These are phyloP conservation scores for Lasioglossum zephyrum DNA, from an alignment of 2,888 invertebrate genomes.

Conservation along the genomic window DNA sequence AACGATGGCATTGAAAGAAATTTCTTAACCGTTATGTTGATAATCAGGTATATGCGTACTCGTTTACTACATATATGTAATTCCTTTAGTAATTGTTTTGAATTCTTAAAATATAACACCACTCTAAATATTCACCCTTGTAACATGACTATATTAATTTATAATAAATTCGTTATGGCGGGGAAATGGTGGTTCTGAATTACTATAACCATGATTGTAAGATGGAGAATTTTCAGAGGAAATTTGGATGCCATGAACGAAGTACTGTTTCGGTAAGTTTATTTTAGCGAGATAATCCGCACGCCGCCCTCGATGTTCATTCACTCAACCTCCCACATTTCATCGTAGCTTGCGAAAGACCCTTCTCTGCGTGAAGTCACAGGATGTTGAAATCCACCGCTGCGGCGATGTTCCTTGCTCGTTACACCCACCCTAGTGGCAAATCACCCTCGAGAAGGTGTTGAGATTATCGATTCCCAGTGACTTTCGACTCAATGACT, in stretches of 20 bases:
- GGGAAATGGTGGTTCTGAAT: too few species aligned
- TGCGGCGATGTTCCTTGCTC: conserved; percentile 53
- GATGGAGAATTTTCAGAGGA: neutral
- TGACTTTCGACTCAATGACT: conserved; percentile 47
- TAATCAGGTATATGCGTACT: neutral
- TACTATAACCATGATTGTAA: neutral
- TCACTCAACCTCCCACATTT: conserved; percentile 44
- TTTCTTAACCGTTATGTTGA: neutral
- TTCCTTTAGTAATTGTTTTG: neutral
- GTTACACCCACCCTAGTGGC: conserved; percentile 46
- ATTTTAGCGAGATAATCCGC: conserved; percentile 41
- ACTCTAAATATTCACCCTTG: too few species aligned
- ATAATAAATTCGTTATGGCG: too few species aligned
- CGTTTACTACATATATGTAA: neutral
- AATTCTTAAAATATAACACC: neutral
- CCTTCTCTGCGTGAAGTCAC: conserved; percentile 42
- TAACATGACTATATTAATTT: too few species aligned
- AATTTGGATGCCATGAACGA: neutral
- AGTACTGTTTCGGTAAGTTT: neutral
- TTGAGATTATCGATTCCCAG: conserved; percentile 55
- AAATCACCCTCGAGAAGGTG: conserved; percentile 49
- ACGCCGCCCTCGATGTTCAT: conserved; percentile 29
- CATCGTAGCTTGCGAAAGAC: conserved; percentile 33
- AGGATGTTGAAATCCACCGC: conserved; percentile 56
- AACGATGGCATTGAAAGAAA: neutral